Conservation (phyloP, 2,113 vertebrate species). For the Atlantisia rogersi region DNA sequence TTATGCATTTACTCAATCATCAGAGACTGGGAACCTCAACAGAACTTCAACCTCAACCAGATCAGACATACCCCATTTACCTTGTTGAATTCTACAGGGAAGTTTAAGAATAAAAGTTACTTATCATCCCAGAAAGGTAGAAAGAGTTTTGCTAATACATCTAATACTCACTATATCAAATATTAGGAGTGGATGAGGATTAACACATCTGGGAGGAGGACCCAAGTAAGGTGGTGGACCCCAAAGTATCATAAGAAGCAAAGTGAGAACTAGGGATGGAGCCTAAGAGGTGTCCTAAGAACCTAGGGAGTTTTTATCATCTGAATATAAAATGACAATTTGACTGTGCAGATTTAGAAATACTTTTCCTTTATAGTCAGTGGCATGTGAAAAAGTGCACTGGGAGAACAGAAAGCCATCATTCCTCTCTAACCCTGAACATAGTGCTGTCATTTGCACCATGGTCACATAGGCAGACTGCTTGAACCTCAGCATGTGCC, state of each 20-base stretch:
- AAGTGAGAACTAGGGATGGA: neutral
- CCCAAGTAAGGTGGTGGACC: rapidly evolving
- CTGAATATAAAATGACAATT: neutral
- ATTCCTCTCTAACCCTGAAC: neutral
- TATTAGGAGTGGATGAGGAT: neutral
- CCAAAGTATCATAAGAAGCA: neutral
- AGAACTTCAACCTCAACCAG: neutral
- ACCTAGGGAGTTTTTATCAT: neutral
- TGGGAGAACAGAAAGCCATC: neutral
- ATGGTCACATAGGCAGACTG: neutral
- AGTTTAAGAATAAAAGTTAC: neutral
- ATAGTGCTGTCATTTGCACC: neutral
- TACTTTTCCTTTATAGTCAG: neutral
- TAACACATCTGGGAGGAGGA: neutral
- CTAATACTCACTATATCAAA: neutral
- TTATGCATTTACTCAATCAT: neutral
- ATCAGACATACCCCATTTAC: neutral
- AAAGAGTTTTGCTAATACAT: neutral
- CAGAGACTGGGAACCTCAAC: neutral
- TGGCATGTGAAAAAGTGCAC: neutral
- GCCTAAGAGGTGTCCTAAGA: neutral
- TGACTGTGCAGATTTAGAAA: neutral
- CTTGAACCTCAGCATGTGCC: neutral
- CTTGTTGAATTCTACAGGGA: neutral
- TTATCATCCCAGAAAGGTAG: neutral